Percentiles rank a stretch among this genome's conserved stretches.
These are phyloP conservation scores for Metallyticus violacea DNA, from an alignment of 2,888 invertebrate species.

Conservation along the genomic window DNA sequence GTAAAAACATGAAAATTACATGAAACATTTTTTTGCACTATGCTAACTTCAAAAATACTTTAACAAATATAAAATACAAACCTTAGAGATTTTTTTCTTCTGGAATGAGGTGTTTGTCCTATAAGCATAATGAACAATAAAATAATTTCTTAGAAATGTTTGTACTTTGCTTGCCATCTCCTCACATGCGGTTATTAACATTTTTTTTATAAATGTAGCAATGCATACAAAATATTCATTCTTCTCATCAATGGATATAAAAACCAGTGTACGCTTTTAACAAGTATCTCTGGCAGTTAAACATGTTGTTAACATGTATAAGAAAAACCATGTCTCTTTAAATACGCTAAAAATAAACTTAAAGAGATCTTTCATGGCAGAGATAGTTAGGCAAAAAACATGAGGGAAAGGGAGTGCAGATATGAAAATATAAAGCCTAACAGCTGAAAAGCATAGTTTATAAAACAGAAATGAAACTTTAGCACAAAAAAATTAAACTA, in stretches of 20 bases:
- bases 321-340: not conserved
- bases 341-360: not conserved
- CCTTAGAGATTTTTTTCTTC: not conserved
- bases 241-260: not conserved
- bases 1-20: not conserved
- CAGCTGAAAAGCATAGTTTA: too few species aligned
- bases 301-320: not conserved
- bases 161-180: not conserved
- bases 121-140: not conserved
- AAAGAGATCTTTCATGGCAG: too few species aligned
- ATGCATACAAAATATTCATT: not conserved
- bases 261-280: not conserved
- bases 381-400: not conserved
- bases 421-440: too few species aligned
- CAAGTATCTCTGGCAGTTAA: not conserved
- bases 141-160: not conserved
- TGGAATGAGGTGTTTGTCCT: not conserved
- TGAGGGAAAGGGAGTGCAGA: too few species aligned
- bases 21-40: not conserved
- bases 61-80: not conserved
- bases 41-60: too few species aligned
- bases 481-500: not conserved
- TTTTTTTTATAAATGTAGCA: not conserved
- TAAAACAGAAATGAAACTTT: not conserved
- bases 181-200: not conserved